A percentile compares a stretch with the other conserved stretches of the same genome.
phyloP scores from a whole-genome alignment of 2,888 invertebrate genomes.

The Horisme vitalbata region DNA sequence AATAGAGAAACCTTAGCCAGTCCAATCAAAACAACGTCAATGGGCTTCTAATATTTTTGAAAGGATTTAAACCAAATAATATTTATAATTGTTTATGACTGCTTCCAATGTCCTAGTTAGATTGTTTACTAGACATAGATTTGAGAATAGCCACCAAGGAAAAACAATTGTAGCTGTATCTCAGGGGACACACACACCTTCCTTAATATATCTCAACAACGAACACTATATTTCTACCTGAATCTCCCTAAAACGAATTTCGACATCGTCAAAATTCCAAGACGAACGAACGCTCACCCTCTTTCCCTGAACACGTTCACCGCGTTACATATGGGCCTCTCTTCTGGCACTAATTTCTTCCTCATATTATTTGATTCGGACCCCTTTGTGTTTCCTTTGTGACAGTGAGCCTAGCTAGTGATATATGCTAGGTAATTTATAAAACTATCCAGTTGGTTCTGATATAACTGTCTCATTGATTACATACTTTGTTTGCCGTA shows the following conservation, averaged over 20 bases:
- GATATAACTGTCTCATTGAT: too few species aligned
- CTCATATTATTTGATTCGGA: slow-evolving; percentile 44
- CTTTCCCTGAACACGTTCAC: slow-evolving; percentile 68
- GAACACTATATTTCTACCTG: slow-evolving; percentile 5
- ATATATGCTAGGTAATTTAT: slow-evolving; percentile 21
- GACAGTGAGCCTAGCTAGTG: slow-evolving; percentile 1
- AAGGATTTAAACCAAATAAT: too few species aligned
- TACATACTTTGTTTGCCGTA: slow-evolving; percentile 11
- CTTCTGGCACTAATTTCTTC: slow-evolving; percentile 50
- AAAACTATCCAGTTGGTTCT: slow-evolving; percentile 32
- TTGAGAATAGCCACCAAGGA: too few species aligned
- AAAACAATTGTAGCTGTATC: too few species aligned
- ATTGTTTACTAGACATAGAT: too few species aligned
- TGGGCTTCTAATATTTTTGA: too few species aligned
- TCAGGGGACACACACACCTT: too few species aligned
- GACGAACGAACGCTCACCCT: slow-evolving; percentile 53
- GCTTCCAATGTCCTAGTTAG: too few species aligned
- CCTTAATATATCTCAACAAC: background rate
- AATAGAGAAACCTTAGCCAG: too few species aligned
- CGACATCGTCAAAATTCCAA: slow-evolving; percentile 15
- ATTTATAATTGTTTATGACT: too few species aligned
- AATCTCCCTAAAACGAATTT: slow-evolving; percentile 21
- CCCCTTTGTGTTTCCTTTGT: slow-evolving; percentile 28
- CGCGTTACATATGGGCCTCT: slow-evolving; percentile 66
- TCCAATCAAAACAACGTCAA: too few species aligned